Evolutionary conservation across 2,113 vertebrate species (phyloP).

Genomic region (Pholis gunnellus): DNA sequence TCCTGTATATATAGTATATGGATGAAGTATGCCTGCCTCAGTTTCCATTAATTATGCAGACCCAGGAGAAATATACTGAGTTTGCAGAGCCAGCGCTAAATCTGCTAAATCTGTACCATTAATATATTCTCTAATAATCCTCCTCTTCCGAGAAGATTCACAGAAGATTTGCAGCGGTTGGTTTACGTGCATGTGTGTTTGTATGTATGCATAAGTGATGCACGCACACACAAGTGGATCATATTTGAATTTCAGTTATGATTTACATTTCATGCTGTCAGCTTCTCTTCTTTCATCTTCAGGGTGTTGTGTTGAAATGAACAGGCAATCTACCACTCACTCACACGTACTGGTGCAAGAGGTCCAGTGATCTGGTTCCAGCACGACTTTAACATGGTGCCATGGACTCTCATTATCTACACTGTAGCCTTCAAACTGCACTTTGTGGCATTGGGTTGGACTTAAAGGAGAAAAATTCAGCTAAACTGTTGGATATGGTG

Average conservation of each 20-base stretch:
- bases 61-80: constrained; percentile 27
- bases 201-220: neutral
- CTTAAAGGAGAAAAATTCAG: neutral
- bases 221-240: neutral
- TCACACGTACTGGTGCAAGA: neutral
- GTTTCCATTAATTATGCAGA: constrained; percentile 50
- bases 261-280: constrained; percentile 45
- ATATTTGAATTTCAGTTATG: constrained; percentile 1
- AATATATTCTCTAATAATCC: constrained; percentile 20
- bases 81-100: constrained; percentile 53
- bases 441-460: neutral
- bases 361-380: constrained; percentile 18
- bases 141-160: neutral
- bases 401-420: constrained; percentile 2
- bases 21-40: constrained; percentile 34
- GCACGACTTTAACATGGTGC: neutral
- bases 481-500: constrained; percentile 3
- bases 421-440: neutral
- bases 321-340: neutral
- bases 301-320: constrained; percentile 20
- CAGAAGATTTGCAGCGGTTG: constrained; percentile 6
- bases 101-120: constrained; percentile 34
- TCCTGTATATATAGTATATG: constrained; percentile 14
- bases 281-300: constrained; percentile 21
- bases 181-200: constrained; percentile 7